Conservation (phyloP, 2,888 invertebrate species). For the Zaprionus obscuricornis region DNA sequence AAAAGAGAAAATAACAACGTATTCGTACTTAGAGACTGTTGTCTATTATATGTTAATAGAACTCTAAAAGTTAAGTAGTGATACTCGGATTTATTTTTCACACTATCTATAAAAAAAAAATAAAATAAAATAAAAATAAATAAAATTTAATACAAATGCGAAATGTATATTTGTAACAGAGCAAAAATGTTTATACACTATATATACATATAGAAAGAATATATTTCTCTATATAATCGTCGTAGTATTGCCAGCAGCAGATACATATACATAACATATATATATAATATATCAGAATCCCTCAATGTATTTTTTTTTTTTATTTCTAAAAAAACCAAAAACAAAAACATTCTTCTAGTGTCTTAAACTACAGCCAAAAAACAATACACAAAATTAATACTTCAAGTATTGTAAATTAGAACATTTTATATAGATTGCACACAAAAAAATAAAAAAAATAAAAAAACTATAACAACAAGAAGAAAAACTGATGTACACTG, state of each 20-base stretch:
- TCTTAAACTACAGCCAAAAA: constrained; percentile 63
- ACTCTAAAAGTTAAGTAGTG: constrained; percentile 75
- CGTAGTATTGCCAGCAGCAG: constrained; percentile 46
- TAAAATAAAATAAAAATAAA: constrained; percentile 1
- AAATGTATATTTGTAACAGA: constrained; percentile 35
- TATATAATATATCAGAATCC: constrained; percentile 41
- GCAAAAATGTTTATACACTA: constrained; percentile 26
- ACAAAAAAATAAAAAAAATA: constrained; percentile 18
- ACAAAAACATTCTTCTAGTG: constrained; percentile 62
- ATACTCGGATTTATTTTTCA: constrained; percentile 77
- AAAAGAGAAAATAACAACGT: constrained; percentile 72
- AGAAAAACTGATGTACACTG: constrained; percentile 68
- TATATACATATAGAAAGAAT: constrained; percentile 29
- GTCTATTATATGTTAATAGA: constrained; percentile 77
- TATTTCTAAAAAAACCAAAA: constrained; percentile 27
- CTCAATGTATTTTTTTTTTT: constrained; percentile 18
- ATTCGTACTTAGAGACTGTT: constrained; percentile 80
- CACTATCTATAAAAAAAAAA: constrained; percentile 50
- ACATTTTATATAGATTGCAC: constrained; percentile 67
- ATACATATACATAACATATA: too few relatives aligned
- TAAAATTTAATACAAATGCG: constrained; percentile 25
- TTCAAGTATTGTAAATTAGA: constrained; percentile 67
- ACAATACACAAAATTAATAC: constrained; percentile 40
- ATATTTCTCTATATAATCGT: constrained; percentile 53
- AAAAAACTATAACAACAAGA: too few relatives aligned